phyloP scores from a whole-genome alignment of 2,888 invertebrate species.

The Lymantria dispar region DNA sequence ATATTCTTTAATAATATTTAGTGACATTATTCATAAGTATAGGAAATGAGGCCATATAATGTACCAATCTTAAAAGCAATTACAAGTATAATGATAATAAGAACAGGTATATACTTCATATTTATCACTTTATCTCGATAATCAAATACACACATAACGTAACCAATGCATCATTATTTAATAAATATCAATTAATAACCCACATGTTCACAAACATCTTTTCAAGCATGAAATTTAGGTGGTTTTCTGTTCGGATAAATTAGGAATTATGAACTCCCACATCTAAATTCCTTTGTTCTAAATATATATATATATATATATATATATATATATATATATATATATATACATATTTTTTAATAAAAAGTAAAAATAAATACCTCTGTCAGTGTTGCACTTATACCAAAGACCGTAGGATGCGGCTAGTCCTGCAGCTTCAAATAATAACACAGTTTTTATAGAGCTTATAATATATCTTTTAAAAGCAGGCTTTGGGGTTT shows the following conservation, averaged over 20 bases:
- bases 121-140: background rate
- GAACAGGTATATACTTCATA: background rate
- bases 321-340: background rate
- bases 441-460: conserved; percentile 79
- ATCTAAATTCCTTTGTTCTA: conserved; percentile 8
- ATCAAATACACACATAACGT: background rate
- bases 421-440: conserved; percentile 83
- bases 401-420: conserved; percentile 85
- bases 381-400: conserved; percentile 87
- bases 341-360: background rate
- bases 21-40: background rate
- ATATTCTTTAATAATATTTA: too few relatives aligned
- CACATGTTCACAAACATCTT: background rate
- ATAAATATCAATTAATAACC: background rate
- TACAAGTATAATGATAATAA: background rate
- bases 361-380: conserved; percentile 58
- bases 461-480: conserved; percentile 78
- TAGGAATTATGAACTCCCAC: background rate
- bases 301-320: background rate
- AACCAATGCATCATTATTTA: background rate
- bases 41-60: background rate
- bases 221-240: background rate
- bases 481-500: conserved; percentile 81
- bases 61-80: background rate
- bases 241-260: background rate